Conservation (phyloP, 1,140 invertebrate species). For the Anagrus nilaparvatae region DNA sequence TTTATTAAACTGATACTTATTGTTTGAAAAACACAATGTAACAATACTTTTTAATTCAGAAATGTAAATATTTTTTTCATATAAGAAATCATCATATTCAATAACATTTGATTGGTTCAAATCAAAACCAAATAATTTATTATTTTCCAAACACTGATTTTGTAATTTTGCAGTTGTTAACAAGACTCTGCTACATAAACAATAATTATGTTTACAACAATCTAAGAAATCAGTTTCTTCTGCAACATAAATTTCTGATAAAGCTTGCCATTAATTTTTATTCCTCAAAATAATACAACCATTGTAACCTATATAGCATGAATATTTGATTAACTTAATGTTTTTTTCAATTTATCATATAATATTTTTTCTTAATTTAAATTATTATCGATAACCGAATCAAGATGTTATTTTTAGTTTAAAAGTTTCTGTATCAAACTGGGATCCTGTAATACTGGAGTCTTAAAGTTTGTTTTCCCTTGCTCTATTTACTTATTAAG, state of each 20-base stretch:
- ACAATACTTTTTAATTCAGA: neutral
- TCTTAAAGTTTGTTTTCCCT: too few relatives aligned
- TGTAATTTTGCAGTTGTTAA: constrained; percentile 24
- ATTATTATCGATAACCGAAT: too few relatives aligned
- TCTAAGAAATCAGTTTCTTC: constrained; percentile 4
- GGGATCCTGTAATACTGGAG: too few relatives aligned
- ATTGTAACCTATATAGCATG: too few relatives aligned
- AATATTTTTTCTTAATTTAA: too few relatives aligned
- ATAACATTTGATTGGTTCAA: neutral
- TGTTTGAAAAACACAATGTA: neutral
- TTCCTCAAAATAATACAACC: constrained; percentile 1
- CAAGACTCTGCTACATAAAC: constrained; percentile 15
- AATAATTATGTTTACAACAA: constrained; percentile 8
- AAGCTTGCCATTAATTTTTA: constrained; percentile 8
- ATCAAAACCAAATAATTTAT: neutral
- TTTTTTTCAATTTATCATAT: too few relatives aligned
- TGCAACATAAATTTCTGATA: constrained; percentile 9
- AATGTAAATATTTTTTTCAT: constrained; percentile 1
- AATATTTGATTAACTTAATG: too few relatives aligned
- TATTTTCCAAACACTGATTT: too few relatives aligned
- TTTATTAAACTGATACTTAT: too few relatives aligned
- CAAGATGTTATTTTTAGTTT: too few relatives aligned
- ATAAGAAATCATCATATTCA: neutral
- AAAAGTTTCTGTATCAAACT: too few relatives aligned
- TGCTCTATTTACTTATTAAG: too few relatives aligned